These are phyloP conservation scores for Macroglossus sobrinus DNA, from an alignment of 2,113 vertebrate species.

Conservation along the genomic window DNA sequence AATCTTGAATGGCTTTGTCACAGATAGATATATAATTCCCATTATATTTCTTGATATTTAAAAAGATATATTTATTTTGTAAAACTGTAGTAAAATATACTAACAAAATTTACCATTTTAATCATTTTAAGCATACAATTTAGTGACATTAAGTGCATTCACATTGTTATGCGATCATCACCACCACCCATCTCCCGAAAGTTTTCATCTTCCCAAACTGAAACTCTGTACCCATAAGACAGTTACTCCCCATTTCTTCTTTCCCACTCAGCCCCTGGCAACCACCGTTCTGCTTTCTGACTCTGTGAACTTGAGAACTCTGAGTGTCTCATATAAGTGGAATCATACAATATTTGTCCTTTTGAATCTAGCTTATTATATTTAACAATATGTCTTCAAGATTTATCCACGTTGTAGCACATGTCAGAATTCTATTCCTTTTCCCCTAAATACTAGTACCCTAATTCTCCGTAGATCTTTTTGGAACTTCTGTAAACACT, in stretches of 20 bases:
- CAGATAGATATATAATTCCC: background rate
- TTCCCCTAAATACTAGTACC: background rate
- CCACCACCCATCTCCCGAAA: background rate
- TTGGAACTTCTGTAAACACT: background rate
- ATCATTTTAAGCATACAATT: background rate
- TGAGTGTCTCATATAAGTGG: background rate
- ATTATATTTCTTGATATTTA: background rate
- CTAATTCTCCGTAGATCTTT: background rate
- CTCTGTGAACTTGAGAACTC: background rate
- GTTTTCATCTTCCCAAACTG: background rate
- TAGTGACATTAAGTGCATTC: background rate
- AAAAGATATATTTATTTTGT: background rate
- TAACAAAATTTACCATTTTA: background rate
- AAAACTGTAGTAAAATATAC: background rate
- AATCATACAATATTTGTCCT: background rate
- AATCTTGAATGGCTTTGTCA: constrained; percentile 11
- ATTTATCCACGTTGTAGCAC: background rate
- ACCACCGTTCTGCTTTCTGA: background rate
- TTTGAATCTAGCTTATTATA: background rate
- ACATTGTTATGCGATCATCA: background rate
- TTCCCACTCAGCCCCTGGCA: background rate
- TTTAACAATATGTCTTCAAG: background rate
- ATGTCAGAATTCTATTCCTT: background rate
- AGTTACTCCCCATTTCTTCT: background rate
- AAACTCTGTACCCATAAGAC: background rate